phyloP scores from a whole-genome alignment of 1,140 invertebrate genomes.

The Aphis craccivora region DNA sequence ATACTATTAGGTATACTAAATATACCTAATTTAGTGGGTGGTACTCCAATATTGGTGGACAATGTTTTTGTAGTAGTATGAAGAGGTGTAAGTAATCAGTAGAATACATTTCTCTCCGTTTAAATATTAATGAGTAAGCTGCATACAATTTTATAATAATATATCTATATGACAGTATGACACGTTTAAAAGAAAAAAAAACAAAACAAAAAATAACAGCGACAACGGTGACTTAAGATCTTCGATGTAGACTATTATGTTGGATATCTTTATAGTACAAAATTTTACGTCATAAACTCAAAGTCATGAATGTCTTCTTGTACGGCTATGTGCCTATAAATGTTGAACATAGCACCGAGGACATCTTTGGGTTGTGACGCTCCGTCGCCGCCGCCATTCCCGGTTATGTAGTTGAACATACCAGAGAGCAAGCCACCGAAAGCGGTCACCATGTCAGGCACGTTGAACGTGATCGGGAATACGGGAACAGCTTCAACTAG shows the following conservation, averaged over 20 bases:
- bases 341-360: slow-evolving; percentile 3
- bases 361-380: slow-evolving; percentile 44
- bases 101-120: neutral
- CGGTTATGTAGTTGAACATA: slow-evolving; percentile 48
- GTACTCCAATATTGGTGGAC: neutral
- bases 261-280: neutral
- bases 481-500: slow-evolving; percentile 11
- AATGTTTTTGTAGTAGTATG: neutral
- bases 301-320: slow-evolving; percentile 50
- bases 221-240: neutral
- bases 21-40: neutral
- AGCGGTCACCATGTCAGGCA: slow-evolving; percentile 46
- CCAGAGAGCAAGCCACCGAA: slow-evolving; percentile 44
- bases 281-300: slow-evolving; percentile 37
- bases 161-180: neutral
- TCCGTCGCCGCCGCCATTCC: neutral
- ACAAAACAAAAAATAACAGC: neutral
- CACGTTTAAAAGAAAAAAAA: neutral
- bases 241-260: neutral
- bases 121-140: neutral
- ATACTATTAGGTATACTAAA: neutral
- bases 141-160: neutral
- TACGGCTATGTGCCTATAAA: slow-evolving; percentile 41
- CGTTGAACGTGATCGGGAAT: slow-evolving; percentile 55
- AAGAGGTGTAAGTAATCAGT: neutral